Evolutionary conservation across 2,888 invertebrate species (phyloP).

Genomic region (Brachyptera risi): DNA sequence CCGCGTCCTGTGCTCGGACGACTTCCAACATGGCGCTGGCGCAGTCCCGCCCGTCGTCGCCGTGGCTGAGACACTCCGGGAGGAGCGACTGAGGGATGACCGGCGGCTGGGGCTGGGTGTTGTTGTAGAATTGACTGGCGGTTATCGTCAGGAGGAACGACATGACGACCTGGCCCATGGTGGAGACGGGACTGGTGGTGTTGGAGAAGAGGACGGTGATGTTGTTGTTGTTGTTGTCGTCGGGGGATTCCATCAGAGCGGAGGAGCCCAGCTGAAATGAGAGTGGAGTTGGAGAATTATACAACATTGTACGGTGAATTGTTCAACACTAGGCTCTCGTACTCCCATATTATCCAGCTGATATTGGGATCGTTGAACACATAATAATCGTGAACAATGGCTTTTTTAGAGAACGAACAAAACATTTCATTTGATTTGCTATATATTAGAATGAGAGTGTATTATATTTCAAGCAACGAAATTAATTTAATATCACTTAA

Average conservation of each 20-base stretch:
- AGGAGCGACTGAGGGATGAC: background rate
- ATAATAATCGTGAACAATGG: too few relatives aligned
- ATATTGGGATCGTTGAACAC: too few relatives aligned
- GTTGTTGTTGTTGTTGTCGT: too few relatives aligned
- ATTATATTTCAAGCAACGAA: too few relatives aligned
- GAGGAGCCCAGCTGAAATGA: slow-evolving; percentile 8
- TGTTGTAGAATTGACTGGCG: background rate
- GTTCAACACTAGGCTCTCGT: too few relatives aligned
- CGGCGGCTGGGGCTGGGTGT: background rate
- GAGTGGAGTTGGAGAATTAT: background rate
- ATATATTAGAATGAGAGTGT: too few relatives aligned
- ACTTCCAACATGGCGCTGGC: background rate
- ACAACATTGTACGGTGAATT: too few relatives aligned
- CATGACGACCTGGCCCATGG: slow-evolving; percentile 12
- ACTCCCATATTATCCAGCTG: too few relatives aligned
- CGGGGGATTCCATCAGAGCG: background rate
- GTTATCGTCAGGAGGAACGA: slow-evolving; percentile 7
- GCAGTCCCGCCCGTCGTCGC: slow-evolving; percentile 1
- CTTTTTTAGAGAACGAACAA: too few relatives aligned
- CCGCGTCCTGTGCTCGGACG: background rate
- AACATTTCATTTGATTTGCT: too few relatives aligned
- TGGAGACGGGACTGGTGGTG: background rate
- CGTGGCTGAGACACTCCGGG: background rate
- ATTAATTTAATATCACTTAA: too few relatives aligned
- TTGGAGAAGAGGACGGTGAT: background rate